Base-by-base conservation (phyloP, 2,888 invertebrate genomes). In the Cheilosia impressa region DNA sequence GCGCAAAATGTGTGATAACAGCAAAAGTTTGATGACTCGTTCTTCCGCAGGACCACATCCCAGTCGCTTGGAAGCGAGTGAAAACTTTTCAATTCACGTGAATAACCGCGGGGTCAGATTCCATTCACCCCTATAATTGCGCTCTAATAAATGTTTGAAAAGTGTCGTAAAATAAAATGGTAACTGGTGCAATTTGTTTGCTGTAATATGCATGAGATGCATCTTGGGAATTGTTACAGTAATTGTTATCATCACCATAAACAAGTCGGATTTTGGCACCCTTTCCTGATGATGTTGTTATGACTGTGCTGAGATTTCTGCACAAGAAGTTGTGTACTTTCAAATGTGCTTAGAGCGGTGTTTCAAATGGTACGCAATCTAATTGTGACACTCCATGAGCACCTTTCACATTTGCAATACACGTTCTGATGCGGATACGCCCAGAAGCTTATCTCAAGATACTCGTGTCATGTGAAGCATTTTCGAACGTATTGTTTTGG, bases 131-230 rank as follows among this genome's bases (percentile, higher is more conserved):
- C 45, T 47, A 7, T 31, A n/a, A 47, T 47, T 17, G 17, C 19
- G 17, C n/a, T 19, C 24, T n/a, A 4, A 22, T 50, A 22, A 50
- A 50, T 50, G 24, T 52, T 24, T 52, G 9, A 24, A 13, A 52
- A 52, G 24, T 52, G 24, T 24, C 52, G 24, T 52, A 24, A 52
- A 52, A 52, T 22, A 13, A 22, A 50, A 50, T 22, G 50, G 13
- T 52, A 52, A 52, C 15, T 52, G 52, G 24, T 22, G 22, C 24
- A 9, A 52, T 24, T 52, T 6, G 52, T 15, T 52, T 15, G 24
- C 6, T 52, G 24, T 52, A 24, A 52, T 52, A 24, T 52, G 52
- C 22, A 52, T 52, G 22, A 22, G 24, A 52, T 52, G 52, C 13
- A 52, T 24, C 24, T 24, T 24, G 24, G 52, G 52, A 52, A 15